Percentiles rank a stretch among this genome's conserved stretches.
These are phyloP conservation scores for Orientallactaga sibirica DNA, from an alignment of 2,797 vertebrate species.

Conservation along the genomic window DNA sequence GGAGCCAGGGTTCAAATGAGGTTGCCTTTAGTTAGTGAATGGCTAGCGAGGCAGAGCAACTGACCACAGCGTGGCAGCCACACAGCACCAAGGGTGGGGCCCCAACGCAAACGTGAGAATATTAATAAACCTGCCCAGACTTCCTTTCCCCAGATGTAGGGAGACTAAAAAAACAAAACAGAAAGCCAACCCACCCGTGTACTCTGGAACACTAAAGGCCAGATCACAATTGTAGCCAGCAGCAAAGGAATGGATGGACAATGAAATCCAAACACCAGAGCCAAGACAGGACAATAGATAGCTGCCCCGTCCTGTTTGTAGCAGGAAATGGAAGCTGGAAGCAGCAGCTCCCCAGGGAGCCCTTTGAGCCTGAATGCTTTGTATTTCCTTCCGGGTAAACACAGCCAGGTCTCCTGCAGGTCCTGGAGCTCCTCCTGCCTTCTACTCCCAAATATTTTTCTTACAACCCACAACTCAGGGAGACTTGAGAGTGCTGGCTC, in stretches of 20 bases:
- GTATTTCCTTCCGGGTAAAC: conserved; percentile 48
- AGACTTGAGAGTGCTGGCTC: neutral
- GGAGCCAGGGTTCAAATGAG: neutral
- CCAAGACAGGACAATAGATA: conserved; percentile 57
- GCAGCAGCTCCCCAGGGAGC: neutral
- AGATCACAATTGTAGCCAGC: neutral
- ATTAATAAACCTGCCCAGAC: neutral
- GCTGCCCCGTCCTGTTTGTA: conserved; percentile 44
- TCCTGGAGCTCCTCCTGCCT: neutral
- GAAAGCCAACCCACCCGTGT: neutral
- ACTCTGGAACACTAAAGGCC: neutral
- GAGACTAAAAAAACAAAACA: neutral
- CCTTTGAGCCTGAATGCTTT: neutral
- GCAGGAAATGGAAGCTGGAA: conserved; percentile 51
- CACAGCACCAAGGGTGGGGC: neutral
- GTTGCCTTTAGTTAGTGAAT: neutral
- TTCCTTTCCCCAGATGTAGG: neutral
- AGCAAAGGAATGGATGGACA: neutral
- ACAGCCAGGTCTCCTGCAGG: neutral
- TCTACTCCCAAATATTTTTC: neutral
- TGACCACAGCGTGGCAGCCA: neutral
- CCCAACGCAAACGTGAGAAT: neutral
- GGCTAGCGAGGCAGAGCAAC: neutral
- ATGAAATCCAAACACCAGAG: neutral
- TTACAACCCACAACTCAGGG: neutral